Percentiles rank a stretch among this genome's conserved stretches.
These are phyloP conservation scores for Galaxea fascicularis DNA, from an alignment of 92 coral and sea anemone genomes.

Conservation along the genomic window DNA sequence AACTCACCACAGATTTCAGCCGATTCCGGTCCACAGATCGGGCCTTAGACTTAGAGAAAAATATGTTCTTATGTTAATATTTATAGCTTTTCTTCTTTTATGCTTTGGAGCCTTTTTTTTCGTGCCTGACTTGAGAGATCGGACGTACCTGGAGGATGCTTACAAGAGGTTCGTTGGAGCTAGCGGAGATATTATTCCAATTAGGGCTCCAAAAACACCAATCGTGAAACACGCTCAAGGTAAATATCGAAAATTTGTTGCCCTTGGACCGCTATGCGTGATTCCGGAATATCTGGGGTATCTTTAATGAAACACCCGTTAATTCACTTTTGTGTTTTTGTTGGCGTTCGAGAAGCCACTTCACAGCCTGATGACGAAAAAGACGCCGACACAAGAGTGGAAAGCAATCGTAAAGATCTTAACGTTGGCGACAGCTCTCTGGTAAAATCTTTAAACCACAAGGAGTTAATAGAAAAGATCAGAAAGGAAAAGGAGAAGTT, in stretches of 20 bases:
- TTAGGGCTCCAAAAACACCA: conserved; percentile 88
- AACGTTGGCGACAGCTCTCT: neutral
- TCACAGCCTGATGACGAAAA: neutral
- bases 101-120: conserved; percentile 99
- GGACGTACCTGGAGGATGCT: conserved; percentile 85
- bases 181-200: conserved; percentile 79
- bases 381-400: neutral
- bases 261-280: neutral
- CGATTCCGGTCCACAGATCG: conserved; percentile 83
- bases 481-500: conserved; percentile 90
- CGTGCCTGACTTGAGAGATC: conserved; percentile 92
- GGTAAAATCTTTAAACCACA: conserved; percentile 54
- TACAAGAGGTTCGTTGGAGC: conserved; percentile 87
- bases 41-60: conserved; percentile 97
- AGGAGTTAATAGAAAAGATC: conserved; percentile 78
- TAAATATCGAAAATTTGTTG: neutral
- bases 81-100: conserved; percentile 88
- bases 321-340: conserved; percentile 28
- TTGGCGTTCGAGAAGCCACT: neutral
- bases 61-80: conserved; percentile 92
- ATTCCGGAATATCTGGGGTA: neutral
- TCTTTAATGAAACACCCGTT: neutral
- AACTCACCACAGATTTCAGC: conserved; percentile 91
- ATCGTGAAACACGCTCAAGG: conserved; percentile 50
- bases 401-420: neutral